These are phyloP conservation scores for Xyliphius kryptos DNA, from an alignment of 2,113 vertebrate species.

Conservation along the genomic window DNA sequence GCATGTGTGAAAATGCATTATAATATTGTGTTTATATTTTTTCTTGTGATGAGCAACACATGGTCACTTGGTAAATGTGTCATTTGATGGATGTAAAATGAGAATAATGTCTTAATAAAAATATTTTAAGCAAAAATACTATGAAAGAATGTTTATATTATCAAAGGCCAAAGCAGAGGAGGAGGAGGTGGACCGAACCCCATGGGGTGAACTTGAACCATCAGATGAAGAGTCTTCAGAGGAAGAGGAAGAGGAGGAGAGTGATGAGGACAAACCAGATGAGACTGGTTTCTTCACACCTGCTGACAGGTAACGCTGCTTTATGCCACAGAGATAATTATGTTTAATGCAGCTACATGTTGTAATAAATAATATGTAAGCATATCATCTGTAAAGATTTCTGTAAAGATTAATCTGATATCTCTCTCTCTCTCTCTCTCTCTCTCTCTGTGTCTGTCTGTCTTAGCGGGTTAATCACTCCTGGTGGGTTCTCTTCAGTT, in stretches of 20 bases:
- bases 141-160: not conserved
- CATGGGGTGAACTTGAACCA: slow-evolving; percentile 87
- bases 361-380: too few relatives aligned
- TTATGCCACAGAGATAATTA: too few relatives aligned
- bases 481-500: slow-evolving; percentile 84
- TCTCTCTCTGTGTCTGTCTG: slow-evolving; percentile 13
- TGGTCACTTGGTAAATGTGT: too few relatives aligned
- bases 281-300: slow-evolving; percentile 89
- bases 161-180: slow-evolving; percentile 82
- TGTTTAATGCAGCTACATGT: too few relatives aligned
- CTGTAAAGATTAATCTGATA: too few relatives aligned
- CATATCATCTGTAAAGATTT: too few relatives aligned
- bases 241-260: slow-evolving; percentile 90
- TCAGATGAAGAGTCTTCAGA: slow-evolving; percentile 88
- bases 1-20: too few relatives aligned
- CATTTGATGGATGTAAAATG: too few relatives aligned
- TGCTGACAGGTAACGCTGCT: slow-evolving; percentile 86
- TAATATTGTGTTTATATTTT: too few relatives aligned
- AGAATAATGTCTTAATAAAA: too few relatives aligned
- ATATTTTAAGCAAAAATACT: too few relatives aligned
- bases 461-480: slow-evolving; percentile 82
- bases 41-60: too few relatives aligned
- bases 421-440: not conserved
- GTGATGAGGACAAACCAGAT: slow-evolving; percentile 88
- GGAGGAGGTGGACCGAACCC: slow-evolving; percentile 80